phyloP scores from a whole-genome alignment of 2,888 invertebrate genomes.

The Taenaris catops region DNA sequence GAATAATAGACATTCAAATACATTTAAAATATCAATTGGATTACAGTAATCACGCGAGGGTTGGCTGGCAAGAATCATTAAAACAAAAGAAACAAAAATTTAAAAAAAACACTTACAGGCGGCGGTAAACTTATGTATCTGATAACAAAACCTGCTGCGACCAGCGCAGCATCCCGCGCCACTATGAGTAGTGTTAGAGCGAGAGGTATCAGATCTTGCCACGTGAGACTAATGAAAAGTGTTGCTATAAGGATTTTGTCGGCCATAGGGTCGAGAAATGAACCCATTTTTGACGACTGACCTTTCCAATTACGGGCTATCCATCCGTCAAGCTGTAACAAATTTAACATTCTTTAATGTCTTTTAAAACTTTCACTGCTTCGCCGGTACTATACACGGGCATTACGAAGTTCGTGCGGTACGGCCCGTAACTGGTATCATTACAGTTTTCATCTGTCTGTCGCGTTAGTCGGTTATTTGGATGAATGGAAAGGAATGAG shows the following conservation, averaged over 20 bases:
- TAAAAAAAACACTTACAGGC: conserved; percentile 82
- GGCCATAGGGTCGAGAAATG: conserved; percentile 97
- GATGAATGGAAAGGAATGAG: too few species aligned
- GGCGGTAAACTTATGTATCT: conserved; percentile 94
- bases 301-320: conserved; percentile 95
- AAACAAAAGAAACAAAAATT: conserved; percentile 5
- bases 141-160: conserved; percentile 92
- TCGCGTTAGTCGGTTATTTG: too few species aligned
- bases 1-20: too few species aligned
- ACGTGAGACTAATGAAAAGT: conserved; percentile 92
- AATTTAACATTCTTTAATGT: too few species aligned
- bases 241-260: conserved; percentile 96
- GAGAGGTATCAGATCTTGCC: conserved; percentile 91
- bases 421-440: too few species aligned
- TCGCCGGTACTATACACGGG: too few species aligned
- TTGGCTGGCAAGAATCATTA: too few species aligned
- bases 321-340: conserved; percentile 92
- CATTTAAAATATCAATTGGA: too few species aligned
- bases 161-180: conserved; percentile 89
- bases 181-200: conserved; percentile 90
- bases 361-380: too few species aligned
- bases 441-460: too few species aligned
- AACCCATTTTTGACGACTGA: conserved; percentile 96
- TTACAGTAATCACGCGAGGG: too few species aligned
- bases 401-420: too few species aligned